A percentile compares a stretch with the other conserved stretches of the same genome.
Conservation (phyloP, 2,888 invertebrate genomes). For the Danaus chrysippus region DNA sequence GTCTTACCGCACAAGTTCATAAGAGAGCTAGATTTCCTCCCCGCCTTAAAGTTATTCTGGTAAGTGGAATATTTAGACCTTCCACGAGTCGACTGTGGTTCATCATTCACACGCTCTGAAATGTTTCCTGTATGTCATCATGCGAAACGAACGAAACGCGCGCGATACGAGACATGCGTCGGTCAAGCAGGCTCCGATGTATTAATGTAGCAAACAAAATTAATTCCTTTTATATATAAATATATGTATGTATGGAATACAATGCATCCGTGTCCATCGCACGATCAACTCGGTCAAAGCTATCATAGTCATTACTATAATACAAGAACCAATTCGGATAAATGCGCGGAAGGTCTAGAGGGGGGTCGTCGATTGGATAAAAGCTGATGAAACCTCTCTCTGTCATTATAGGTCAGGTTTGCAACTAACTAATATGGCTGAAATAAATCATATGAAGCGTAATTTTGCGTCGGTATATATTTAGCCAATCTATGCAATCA, state of each 20-base stretch:
- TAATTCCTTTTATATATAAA: neutral
- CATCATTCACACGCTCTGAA: constrained; percentile 91
- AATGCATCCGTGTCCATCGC: constrained; percentile 31
- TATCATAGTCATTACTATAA: constrained; percentile 35
- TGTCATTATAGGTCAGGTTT: constrained; percentile 43
- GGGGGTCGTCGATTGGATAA: constrained; percentile 56
- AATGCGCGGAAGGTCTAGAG: constrained; percentile 72
- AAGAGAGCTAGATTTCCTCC: constrained; percentile 95
- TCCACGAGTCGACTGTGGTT: constrained; percentile 88
- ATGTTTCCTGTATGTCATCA: constrained; percentile 79
- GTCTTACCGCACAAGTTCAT: constrained; percentile 97
- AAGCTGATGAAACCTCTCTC: constrained; percentile 52
- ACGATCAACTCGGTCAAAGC: constrained; percentile 36
- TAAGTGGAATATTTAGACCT: constrained; percentile 91
- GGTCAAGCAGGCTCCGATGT: constrained; percentile 50
- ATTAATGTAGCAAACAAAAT: constrained; percentile 55
- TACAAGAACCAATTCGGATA: constrained; percentile 55
- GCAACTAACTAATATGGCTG: constrained; percentile 61
- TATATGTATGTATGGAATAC: constrained; percentile 32
- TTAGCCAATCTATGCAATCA: constrained; percentile 61
- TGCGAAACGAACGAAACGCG: constrained; percentile 42
- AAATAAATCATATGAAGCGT: constrained; percentile 58
- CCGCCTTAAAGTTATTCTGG: constrained; percentile 91
- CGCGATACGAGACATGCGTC: constrained; percentile 48
- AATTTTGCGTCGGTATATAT: constrained; percentile 59